phyloP scores from a whole-genome alignment of 1,140 invertebrate genomes.

The Atta texana region DNA sequence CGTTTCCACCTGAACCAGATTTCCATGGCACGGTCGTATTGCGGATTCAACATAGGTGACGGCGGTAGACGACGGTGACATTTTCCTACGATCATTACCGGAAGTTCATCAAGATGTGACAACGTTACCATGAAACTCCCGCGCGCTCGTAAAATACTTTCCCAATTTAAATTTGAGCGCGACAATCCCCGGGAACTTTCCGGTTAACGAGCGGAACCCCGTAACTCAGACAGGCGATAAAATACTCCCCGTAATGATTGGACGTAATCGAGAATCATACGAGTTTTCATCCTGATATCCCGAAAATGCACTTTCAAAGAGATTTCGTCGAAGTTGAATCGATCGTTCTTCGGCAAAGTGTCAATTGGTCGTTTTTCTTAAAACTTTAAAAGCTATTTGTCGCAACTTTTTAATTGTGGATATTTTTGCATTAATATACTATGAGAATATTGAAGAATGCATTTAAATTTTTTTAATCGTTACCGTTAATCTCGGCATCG shows the following conservation, averaged over 20 bases:
- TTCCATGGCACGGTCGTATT: slow-evolving; percentile 70
- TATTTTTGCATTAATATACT: not conserved
- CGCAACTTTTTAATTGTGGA: not conserved
- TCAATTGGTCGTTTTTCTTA: not conserved
- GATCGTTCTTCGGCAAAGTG: not conserved
- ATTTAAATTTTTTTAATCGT: not conserved
- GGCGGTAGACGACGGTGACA: slow-evolving; percentile 69
- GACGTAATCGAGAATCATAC: slow-evolving; percentile 81
- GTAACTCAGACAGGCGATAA: slow-evolving; percentile 83
- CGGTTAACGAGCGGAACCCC: slow-evolving; percentile 86
- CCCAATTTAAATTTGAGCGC: slow-evolving; percentile 86
- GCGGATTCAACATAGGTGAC: slow-evolving; percentile 12
- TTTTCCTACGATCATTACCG: slow-evolving; percentile 85
- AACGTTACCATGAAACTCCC: slow-evolving; percentile 86
- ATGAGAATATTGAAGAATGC: not conserved
- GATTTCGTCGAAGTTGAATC: slow-evolving; percentile 7
- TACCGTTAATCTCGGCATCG: not conserved
- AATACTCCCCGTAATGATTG: slow-evolving; percentile 81
- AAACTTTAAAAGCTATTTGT: not conserved
- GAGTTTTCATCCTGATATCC: slow-evolving; percentile 75
- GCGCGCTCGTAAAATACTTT: slow-evolving; percentile 86
- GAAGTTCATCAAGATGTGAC: slow-evolving; percentile 87
- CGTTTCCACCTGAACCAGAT: slow-evolving; percentile 66
- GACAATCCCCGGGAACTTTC: slow-evolving; percentile 80
- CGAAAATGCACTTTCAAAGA: slow-evolving; percentile 51